Evolutionary conservation across 2,113 vertebrate genomes (phyloP), one percentile per base, ranked within the genome.

Genomic region (Myotis brandtii): DNA sequence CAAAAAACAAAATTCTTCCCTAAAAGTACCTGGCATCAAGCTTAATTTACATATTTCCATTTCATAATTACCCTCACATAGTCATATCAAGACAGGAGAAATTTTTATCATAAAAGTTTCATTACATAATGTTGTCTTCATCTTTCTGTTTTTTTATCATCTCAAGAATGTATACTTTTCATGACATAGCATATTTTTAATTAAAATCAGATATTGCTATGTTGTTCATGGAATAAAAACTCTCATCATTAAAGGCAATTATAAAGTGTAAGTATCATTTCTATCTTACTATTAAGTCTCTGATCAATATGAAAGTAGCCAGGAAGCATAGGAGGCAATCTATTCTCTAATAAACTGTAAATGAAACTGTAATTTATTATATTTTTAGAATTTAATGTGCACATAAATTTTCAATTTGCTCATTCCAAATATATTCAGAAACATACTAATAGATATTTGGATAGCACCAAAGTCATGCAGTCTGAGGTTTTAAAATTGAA

Each of bases 351-450:
- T 79, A 96, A 80, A 84, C 50, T 84, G 89, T 93, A 48, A 87
- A 56, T 79, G 85, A 50, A 86, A 27, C 52, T 34, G 14, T 82
- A 0, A 52, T 66, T 96, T 87, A 59, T 27, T 92, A 96, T 77
- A 96, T 93, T 14, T 91, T 95, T 95, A 95, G 30, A 54, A 81
- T 80, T 56, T 86, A 93, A 82, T 89, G 46, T 46, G 70, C 21
- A 69, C 66, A 95, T 94, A 75, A 88, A 84, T 96, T 94, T 95
- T 88, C 30, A 82, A 96, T 93, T 97, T 80, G 43, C 13, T 72
- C 50, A 75, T 85, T 67, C 3, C 4, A 92, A 77, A 64, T 80
- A 48, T 72, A 85, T 97, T 95, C 88, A 89, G 86, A 97, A 94
- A 25, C n/a, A 89, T 54, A 10, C 66, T 86, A 94, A 96, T 69